phyloP scores from a whole-genome alignment of 1,140 invertebrate genomes.

The Prorops nasuta region DNA sequence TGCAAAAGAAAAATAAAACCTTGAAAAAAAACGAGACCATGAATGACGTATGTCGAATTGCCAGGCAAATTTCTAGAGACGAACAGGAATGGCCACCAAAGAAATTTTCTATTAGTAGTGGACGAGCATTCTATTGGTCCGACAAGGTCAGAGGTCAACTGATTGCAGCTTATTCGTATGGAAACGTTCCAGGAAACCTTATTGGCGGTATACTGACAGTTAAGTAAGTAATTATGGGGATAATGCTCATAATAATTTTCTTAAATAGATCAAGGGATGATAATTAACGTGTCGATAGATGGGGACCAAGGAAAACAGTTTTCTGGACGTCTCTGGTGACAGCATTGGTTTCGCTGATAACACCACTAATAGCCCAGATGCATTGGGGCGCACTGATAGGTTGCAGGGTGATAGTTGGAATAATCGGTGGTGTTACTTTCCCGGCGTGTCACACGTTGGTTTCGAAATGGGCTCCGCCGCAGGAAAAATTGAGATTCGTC shows the following conservation, averaged over 20 bases:
- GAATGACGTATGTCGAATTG: too few species aligned
- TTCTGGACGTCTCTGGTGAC: constrained; percentile 62
- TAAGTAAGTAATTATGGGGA: constrained; percentile 43
- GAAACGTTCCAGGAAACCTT: constrained; percentile 49
- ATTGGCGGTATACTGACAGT: constrained; percentile 69
- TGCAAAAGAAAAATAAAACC: too few species aligned
- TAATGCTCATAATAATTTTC: neutral
- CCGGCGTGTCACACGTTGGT: constrained; percentile 68
- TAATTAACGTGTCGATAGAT: neutral
- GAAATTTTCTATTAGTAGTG: too few species aligned
- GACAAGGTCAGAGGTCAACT: too few species aligned
- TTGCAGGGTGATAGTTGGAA: constrained; percentile 31
- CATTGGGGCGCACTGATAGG: constrained; percentile 28
- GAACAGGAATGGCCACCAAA: too few species aligned
- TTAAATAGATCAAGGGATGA: neutral
- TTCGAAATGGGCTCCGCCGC: constrained; percentile 69
- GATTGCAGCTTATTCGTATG: constrained; percentile 61
- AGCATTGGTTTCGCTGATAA: constrained; percentile 65
- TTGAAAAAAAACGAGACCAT: too few species aligned
- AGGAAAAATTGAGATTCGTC: constrained; percentile 70
- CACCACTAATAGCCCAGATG: constrained; percentile 58
- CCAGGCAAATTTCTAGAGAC: too few species aligned
- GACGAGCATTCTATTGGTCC: too few species aligned
- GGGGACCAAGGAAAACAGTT: constrained; percentile 66
- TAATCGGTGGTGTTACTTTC: constrained; percentile 64